A percentile compares a stretch with the other conserved stretches of the same genome.
Conservation (phyloP, 2,888 invertebrate species). For the Itoplectis maculator region DNA sequence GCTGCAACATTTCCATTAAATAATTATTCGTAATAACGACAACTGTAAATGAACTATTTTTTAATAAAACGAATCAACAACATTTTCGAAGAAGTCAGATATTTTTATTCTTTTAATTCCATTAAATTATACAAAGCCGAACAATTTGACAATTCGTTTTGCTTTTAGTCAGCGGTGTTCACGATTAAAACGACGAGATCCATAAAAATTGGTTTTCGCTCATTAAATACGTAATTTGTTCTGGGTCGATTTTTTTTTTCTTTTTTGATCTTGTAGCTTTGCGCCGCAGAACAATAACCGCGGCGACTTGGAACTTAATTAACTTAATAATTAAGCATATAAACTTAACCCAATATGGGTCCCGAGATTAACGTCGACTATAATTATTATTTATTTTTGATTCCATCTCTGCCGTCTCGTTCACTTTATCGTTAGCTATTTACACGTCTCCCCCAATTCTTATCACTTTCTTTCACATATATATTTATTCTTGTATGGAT, state of each 20-base stretch:
- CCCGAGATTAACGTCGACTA: conserved; percentile 47
- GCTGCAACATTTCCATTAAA: not conserved
- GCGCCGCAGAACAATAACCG: conserved; percentile 26
- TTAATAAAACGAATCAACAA: too few species aligned
- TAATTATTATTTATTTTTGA: conserved; percentile 45
- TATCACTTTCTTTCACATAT: conserved; percentile 20
- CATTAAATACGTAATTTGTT: not conserved
- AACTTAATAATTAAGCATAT: conserved; percentile 56
- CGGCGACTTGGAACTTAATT: conserved; percentile 39
- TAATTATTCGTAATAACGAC: not conserved
- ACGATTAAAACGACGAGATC: not conserved
- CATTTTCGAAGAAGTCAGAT: not conserved
- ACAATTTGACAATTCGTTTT: conserved; percentile 12
- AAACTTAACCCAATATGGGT: conserved; percentile 62
- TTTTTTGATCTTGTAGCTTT: conserved; percentile 22
- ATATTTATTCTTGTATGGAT: conserved; percentile 33
- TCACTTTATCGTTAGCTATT: conserved; percentile 56
- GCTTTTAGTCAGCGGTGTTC: not conserved
- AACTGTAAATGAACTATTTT: too few species aligned
- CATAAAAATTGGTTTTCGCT: not conserved
- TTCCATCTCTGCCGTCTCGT: conserved; percentile 35
- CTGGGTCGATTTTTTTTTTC: conserved; percentile 4
- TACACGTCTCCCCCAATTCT: conserved; percentile 36
- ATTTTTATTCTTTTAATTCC: conserved; percentile 16
- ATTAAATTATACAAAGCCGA: conserved; percentile 37